Base-by-base conservation (phyloP, 1,140 invertebrate genomes). In the Trichogramma pretiosum region DNA sequence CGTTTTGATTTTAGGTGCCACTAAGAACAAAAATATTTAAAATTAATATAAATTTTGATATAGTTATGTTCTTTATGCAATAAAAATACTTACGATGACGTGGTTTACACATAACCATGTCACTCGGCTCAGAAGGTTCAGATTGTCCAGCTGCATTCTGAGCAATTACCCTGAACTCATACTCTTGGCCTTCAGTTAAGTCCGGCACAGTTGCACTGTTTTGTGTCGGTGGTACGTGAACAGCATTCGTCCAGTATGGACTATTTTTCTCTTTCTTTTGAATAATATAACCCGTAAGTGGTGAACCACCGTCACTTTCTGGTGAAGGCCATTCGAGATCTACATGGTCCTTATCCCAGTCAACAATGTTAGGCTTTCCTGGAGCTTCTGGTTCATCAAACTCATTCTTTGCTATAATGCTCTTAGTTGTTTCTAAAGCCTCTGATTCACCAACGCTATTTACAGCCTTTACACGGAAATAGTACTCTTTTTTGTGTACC, bases 371-470 rank as follows among this genome's bases (percentile, higher is more conserved):
- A 48, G 93, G 93, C 63, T 89, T 90, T 21, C 92, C 90, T 52
- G 94, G 93, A 23, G 89, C 80, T 57, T 84, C 83, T 1, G 93
- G 92, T 62, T 93, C 90, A 67, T 96, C 83, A 63, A 87, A 94
- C 67, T 91, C 89, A 68, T 97, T 95, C 65, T 93, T 94, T 5
- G 93, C 93, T 46, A 92, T 81, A 55, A 95, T 92, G 52, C 87
- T 84, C 53, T 82, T 87, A 11, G 78, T 73, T n/a, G 87, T 83
- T 65, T 88, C 86, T 8, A 94, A 72, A 13, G 91, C 85, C 57
- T 95, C 91, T 26, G 93, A 95, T 70, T 96, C 87, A 5, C 95
- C 95, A 58, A 97, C 89, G 18, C 84, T 85, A 65, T 99, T 99
- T 0, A 95, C 89, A 35, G 94, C 93, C 56, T 87, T 90, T 0